Evolutionary conservation across 2,888 invertebrate genomes (phyloP), one percentile per base, ranked within the genome.

Genomic region (Marronus borbonicus): DNA sequence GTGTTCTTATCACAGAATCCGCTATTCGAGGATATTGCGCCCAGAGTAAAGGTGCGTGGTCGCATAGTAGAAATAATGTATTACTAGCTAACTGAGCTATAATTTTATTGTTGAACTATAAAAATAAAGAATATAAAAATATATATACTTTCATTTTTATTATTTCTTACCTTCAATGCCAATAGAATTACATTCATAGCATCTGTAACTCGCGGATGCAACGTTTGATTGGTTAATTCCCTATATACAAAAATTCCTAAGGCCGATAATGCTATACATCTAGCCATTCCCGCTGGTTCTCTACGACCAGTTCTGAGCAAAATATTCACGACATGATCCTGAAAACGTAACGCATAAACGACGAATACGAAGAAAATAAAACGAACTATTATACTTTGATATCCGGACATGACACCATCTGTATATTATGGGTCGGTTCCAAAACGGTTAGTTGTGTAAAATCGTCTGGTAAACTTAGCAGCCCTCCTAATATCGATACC

Each of bases 271-370:
- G 97, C 97, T 81, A 97, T 94, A 85, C 96, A 97, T 81, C 98
- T 92, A 36, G 97, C 97, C 85, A 94, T 92, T 20, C 94, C 96
- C 75, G 95, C 94, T 78, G 97, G 96, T 89, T 98, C 98, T 68
- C 95, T 92, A 78, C 96, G 94, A 36, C 97, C 97, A 84, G 96
- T 95, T 84, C 96, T 93, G 83, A 98, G 90, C 77, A 98, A 91
- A 84, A 97, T 95, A 86, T 94, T 94, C 60, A 98, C 91, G 76
- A 97, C 94, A 86, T 96, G 95, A 88, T 98, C 97, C 95, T 95
- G 86, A 24, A 39, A 44, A 20, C 14, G 14, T 12, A 39, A 44
- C 5, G 8, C 49, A 78, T 49, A 24, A 58, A 17, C 14, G 17
- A 55, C 17, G 55, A 12, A n/a, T 2, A 55, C n/a, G 14, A 5